A percentile compares a stretch with the other conserved stretches of the same genome.
These are phyloP conservation scores for Silvanus unidentatus DNA, from an alignment of 2,888 invertebrate species.

Conservation along the genomic window DNA sequence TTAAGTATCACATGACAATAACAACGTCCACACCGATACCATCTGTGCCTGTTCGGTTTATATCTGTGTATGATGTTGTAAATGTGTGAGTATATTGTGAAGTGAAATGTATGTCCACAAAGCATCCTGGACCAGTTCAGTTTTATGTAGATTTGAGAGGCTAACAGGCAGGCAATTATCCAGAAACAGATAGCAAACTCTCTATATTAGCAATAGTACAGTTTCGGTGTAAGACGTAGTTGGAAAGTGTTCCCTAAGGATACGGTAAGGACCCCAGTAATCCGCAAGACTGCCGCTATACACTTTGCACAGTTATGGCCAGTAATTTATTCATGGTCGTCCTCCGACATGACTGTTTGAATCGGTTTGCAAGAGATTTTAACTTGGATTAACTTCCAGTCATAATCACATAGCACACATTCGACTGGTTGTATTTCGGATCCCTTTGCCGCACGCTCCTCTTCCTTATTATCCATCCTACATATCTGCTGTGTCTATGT, in stretches of 20 bases:
- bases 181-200: conserved; percentile 27
- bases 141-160: conserved; percentile 37
- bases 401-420: conserved; percentile 34
- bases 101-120: conserved; percentile 23
- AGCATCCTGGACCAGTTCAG: conserved; percentile 35
- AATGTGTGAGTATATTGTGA: not conserved
- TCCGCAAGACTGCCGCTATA: conserved; percentile 40
- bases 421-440: too few relatives aligned
- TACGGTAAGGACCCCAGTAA: conserved; percentile 36
- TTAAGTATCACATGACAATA: not conserved
- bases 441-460: too few relatives aligned
- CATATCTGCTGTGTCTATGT: too few relatives aligned
- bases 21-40: not conserved
- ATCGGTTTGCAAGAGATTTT: conserved; percentile 44
- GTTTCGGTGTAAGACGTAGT: conserved; percentile 36
- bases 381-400: conserved; percentile 43
- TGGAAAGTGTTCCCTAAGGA: conserved; percentile 43
- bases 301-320: conserved; percentile 34
- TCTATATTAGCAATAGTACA: not conserved
- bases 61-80: not conserved
- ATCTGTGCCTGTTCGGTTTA: not conserved
- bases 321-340: conserved; percentile 45
- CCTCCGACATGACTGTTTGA: conserved; percentile 42
- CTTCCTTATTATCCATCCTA: too few relatives aligned
- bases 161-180: conserved; percentile 22